Evolutionary conservation across 2,113 vertebrate genomes (phyloP).

Genomic region (Xyliphius kryptos): DNA sequence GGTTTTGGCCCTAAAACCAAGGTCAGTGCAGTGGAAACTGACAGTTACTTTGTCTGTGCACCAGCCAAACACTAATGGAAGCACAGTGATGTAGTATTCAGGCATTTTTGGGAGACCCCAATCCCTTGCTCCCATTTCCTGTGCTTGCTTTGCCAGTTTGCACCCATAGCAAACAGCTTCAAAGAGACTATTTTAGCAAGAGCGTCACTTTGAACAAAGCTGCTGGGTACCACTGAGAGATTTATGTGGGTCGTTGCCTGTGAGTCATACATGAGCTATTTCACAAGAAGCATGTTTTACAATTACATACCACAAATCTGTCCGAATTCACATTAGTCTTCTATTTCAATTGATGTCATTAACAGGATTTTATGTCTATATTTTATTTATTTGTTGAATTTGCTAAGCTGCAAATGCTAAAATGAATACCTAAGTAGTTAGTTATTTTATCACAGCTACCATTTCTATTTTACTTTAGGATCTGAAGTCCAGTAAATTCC

Average conservation of each 20-base stretch:
- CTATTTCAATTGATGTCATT: background rate
- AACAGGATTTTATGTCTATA: background rate
- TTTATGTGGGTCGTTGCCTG: slow-evolving; percentile 60
- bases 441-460: background rate
- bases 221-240: slow-evolving; percentile 52
- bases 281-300: slow-evolving; percentile 45
- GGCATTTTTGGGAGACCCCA: too few species aligned
- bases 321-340: background rate
- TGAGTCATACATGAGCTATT: slow-evolving; percentile 39
- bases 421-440: too few species aligned
- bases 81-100: too few species aligned
- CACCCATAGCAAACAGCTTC: slow-evolving; percentile 49
- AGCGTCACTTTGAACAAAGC: slow-evolving; percentile 51
- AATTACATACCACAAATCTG: slow-evolving; percentile 1
- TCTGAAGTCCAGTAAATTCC: slow-evolving; percentile 43
- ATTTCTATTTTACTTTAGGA: slow-evolving; percentile 21
- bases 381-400: background rate
- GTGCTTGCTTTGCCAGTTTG: slow-evolving; percentile 25
- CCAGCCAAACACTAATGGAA: too few species aligned
- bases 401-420: too few species aligned
- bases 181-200: slow-evolving; percentile 54
- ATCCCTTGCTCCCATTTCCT: background rate
- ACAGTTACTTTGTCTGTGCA: slow-evolving; percentile 26
- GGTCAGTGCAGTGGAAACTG: slow-evolving; percentile 6
- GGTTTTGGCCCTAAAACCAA: too few species aligned